Conservation (phyloP, 1,140 invertebrate species). For the Campoletis sonorensis region DNA sequence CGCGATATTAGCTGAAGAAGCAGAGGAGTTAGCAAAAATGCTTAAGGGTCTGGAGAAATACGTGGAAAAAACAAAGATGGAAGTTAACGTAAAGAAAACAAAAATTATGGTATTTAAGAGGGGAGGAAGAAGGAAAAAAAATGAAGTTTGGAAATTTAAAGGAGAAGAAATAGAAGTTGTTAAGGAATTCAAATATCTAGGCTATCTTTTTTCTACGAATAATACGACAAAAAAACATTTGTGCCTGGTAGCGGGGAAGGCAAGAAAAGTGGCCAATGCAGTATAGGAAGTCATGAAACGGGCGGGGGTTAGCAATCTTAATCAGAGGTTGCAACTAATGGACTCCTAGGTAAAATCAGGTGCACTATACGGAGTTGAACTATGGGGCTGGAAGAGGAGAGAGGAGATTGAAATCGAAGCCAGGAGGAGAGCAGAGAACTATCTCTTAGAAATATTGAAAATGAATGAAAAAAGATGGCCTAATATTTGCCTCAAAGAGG, state of each 20-base stretch:
- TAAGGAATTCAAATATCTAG: too few relatives aligned
- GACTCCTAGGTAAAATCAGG: too few relatives aligned
- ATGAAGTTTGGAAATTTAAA: too few relatives aligned
- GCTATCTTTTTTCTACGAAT: too few relatives aligned
- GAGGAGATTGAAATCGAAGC: constrained; percentile 21
- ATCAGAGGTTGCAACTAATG: too few relatives aligned
- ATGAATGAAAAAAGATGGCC: constrained; percentile 18
- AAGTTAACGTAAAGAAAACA: constrained; percentile 36
- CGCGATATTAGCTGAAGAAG: constrained; percentile 23
- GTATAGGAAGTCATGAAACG: too few relatives aligned
- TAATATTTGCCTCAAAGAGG: constrained; percentile 19
- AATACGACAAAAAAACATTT: too few relatives aligned
- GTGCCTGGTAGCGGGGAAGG: too few relatives aligned
- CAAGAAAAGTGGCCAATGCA: too few relatives aligned
- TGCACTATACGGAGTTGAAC: too few relatives aligned
- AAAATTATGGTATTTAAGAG: constrained; percentile 48
- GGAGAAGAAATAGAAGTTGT: too few relatives aligned
- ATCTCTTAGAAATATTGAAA: constrained; percentile 1
- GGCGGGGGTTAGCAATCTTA: too few relatives aligned
- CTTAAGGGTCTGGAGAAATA: constrained; percentile 32
- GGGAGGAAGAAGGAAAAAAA: not conserved
- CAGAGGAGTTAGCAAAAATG: constrained; percentile 40
- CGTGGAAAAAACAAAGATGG: constrained; percentile 29
- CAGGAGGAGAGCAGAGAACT: constrained; percentile 12
- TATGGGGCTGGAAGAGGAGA: constrained; percentile 3